Evolutionary conservation across 2,888 invertebrate species (phyloP), one percentile per base, ranked within the genome.

Genomic region (Zygaena filipendulae): DNA sequence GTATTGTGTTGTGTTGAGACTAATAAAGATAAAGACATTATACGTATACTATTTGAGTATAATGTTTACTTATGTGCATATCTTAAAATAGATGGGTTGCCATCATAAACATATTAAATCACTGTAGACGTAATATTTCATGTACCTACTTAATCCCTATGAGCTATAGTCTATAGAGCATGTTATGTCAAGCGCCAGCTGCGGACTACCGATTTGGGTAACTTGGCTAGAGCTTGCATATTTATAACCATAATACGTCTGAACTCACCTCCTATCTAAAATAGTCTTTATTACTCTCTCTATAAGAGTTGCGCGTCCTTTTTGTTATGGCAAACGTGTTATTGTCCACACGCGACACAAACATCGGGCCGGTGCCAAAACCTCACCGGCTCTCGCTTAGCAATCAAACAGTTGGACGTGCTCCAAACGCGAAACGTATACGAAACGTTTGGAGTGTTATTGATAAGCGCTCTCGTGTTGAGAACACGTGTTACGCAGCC

Each of bases 361-460:
- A 56, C 48, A 49, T n/a, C n/a, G 30, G 28, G 32, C 27, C 21
- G 22, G 45, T 64, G 67, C 67, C 67, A 68, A 62, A 50, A 47
- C 39, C 40, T 41, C 43, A 46, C 52, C 42, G 52, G 41, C 45
- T 39, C 35, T 40, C 43, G 56, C 56, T 55, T 52, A 52, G 56
- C 43, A 48, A 56, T 60, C 16, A 16, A 59, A 52, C 50, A 46
- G 40, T 49, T 66, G 63, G 63, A 53, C 36, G 14, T 24, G 23
- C 31, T 58, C 67, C 68, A 67, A 63, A 43, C 39, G 38, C 36
- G 7, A 16, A 16, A 16, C 16, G 5, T 16, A 6, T 16, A 6
- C 16, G 16, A 16, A n/a, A n/a, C n/a, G n/a, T n/a, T n/a, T n/a
- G n/a, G n/a, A n/a, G n/a, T n/a, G n/a, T n/a, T n/a, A n/a, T n/a